These are phyloP conservation scores for Heterocephalus glaber DNA, from an alignment of 2,113 vertebrate species.

Conservation along the genomic window DNA sequence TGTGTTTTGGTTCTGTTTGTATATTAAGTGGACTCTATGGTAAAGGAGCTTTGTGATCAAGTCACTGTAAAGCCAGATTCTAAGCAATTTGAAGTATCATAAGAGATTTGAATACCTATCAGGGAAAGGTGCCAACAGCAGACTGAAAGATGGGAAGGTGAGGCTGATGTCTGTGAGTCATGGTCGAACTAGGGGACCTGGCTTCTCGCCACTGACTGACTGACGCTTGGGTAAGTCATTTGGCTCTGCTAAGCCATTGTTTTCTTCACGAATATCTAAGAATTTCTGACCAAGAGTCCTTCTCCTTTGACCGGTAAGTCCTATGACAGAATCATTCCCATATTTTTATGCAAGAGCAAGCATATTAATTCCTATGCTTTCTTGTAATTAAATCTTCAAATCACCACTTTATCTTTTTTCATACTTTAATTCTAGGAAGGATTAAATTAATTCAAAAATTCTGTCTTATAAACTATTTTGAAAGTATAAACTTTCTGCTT, in stretches of 20 bases:
- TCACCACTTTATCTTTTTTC: neutral
- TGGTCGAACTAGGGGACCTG: neutral
- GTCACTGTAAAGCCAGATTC: neutral
- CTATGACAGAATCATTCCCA: neutral
- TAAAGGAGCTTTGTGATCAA: neutral
- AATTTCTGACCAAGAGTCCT: slow-evolving; percentile 31
- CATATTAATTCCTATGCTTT: neutral
- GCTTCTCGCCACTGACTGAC: neutral
- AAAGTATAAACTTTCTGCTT: neutral
- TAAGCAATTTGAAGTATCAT: slow-evolving; percentile 18
- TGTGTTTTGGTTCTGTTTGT: slow-evolving; percentile 45
- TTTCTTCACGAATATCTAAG: slow-evolving; percentile 17
- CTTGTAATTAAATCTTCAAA: slow-evolving; percentile 28
- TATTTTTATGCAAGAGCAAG: slow-evolving; percentile 21
- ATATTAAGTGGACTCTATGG: slow-evolving; percentile 1
- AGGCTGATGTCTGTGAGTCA: neutral
- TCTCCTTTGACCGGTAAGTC: neutral
- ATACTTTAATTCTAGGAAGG: slow-evolving; percentile 7
- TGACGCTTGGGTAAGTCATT: neutral
- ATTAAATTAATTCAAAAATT: slow-evolving; percentile 40
- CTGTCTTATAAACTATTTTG: slow-evolving; percentile 13
- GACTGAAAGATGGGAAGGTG: neutral
- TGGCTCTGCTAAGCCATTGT: neutral
- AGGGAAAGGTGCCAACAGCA: neutral
- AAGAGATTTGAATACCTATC: neutral